Evolutionary conservation across 2,888 invertebrate genomes (phyloP).

Genomic region (Toxonevra muliebris): DNA sequence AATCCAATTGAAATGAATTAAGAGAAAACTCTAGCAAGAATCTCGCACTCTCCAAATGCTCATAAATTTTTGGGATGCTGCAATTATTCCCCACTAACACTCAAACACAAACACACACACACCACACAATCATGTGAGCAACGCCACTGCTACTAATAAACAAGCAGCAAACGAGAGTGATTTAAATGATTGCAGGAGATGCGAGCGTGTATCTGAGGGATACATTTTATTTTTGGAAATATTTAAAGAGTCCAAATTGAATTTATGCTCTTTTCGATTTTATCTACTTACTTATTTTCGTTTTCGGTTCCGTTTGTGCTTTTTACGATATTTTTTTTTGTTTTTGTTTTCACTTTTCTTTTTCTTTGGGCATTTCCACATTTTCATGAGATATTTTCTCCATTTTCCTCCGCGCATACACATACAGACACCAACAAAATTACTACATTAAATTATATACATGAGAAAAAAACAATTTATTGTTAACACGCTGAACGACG

Average conservation of each 20-base stretch:
- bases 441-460: conserved; percentile 21
- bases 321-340: background rate
- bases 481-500: conserved; percentile 2
- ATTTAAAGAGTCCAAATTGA: conserved; percentile 15
- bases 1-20: too few species aligned
- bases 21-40: too few species aligned
- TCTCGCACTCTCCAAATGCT: too few species aligned
- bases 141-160: background rate
- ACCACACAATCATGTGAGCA: background rate
- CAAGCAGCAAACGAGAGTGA: conserved; percentile 9
- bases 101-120: background rate
- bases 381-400: conserved; percentile 34
- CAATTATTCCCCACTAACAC: background rate
- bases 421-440: conserved; percentile 2
- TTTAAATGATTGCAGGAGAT: conserved; percentile 5
- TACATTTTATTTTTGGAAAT: conserved; percentile 13
- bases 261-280: conserved; percentile 18
- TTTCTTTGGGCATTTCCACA: conserved; percentile 1
- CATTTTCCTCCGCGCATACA: conserved; percentile 29
- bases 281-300: conserved; percentile 22
- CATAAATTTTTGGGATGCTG: too few species aligned
- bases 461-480: conserved; percentile 14
- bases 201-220: conserved; percentile 12
- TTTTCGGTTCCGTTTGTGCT: conserved; percentile 6
- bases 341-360: conserved; percentile 11